phyloP scores from a whole-genome alignment of 2,797 vertebrate species.

The Threskiornis aethiopicus region DNA sequence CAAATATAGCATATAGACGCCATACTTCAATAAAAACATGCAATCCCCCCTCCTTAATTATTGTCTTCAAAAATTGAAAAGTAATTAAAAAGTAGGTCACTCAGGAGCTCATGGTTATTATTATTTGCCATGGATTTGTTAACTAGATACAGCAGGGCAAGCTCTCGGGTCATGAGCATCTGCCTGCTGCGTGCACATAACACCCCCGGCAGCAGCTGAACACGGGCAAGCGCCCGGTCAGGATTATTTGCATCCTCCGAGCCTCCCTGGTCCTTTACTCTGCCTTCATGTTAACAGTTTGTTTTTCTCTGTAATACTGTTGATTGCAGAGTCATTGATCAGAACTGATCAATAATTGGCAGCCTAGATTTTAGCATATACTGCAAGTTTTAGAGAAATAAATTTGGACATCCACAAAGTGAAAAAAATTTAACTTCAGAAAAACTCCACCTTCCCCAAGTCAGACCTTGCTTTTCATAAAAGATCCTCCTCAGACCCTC shows the following conservation, averaged over 20 bases:
- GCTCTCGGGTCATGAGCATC: neutral
- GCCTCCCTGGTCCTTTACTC: neutral
- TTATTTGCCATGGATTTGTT: neutral
- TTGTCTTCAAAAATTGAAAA: neutral
- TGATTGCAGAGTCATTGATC: neutral
- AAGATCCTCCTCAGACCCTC: neutral
- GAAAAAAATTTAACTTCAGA: neutral
- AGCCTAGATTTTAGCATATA: neutral
- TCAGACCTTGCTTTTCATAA: neutral
- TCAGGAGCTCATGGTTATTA: neutral
- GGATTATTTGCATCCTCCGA: no score
- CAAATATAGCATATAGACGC: rapidly evolving
- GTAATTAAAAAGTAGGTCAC: neutral
- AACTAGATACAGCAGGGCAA: neutral
- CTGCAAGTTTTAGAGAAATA: neutral
- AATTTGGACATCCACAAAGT: neutral
- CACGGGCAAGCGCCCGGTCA: rapidly evolving
- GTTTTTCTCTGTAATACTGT: neutral
- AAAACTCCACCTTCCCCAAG: neutral
- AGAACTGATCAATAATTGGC: neutral
- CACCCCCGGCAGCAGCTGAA: neutral
- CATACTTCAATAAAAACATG: neutral
- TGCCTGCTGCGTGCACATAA: neutral
- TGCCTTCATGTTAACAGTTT: neutral
- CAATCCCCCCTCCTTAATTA: neutral